Conservation (phyloP, 2,888 invertebrate species). For the Drosophila kuntzei region DNA sequence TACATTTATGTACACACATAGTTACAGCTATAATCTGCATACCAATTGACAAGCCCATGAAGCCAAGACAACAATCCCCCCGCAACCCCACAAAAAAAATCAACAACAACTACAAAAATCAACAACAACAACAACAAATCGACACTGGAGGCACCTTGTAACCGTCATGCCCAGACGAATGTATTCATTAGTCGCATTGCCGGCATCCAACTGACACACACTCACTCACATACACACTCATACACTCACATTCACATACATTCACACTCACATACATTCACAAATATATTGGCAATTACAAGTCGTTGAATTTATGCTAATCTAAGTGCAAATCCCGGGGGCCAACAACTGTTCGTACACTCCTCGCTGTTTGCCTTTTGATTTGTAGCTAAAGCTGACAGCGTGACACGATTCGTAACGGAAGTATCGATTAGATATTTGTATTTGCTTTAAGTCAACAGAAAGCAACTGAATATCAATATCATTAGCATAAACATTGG, state of each 20-base stretch:
- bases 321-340: conserved; percentile 60
- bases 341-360: conserved; percentile 62
- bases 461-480: neutral
- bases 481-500: neutral
- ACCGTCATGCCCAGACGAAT: conserved; percentile 57
- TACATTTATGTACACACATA: neutral
- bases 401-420: conserved; percentile 40
- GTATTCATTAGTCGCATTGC: conserved; percentile 74
- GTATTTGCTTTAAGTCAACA: neutral
- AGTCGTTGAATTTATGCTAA: conserved; percentile 77
- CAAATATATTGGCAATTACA: conserved; percentile 50
- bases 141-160: conserved; percentile 30
- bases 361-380: conserved; percentile 45
- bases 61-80: conserved; percentile 35
- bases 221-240: conserved; percentile 24
- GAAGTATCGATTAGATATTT: neutral
- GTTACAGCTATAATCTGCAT: conserved; percentile 41
- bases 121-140: conserved; percentile 6
- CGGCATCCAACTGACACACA: conserved; percentile 52
- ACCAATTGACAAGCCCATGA: conserved; percentile 54
- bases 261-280: conserved; percentile 8
- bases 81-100: conserved; percentile 37
- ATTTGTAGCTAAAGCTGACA: conserved; percentile 18
- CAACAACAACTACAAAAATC: conserved; percentile 8
- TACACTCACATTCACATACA: too few relatives aligned